These are phyloP conservation scores for Sapajus apella DNA, from an alignment of 2,113 vertebrate species.

Conservation along the genomic window DNA sequence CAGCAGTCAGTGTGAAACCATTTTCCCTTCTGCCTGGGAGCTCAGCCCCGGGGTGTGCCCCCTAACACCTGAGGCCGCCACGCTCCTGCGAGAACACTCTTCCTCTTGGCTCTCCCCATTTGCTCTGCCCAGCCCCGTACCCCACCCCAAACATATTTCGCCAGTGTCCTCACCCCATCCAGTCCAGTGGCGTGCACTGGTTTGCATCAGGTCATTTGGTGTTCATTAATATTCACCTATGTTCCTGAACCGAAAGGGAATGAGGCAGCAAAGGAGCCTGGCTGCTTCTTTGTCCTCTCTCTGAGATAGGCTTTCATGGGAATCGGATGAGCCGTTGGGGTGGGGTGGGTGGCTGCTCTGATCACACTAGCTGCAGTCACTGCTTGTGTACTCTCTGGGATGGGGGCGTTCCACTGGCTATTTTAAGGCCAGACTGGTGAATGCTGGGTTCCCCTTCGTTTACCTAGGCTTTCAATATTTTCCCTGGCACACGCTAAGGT, in stretches of 20 bases:
- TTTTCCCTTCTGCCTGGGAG: not conserved
- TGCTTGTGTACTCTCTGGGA: constrained; percentile 55
- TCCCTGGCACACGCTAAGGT: constrained; percentile 67
- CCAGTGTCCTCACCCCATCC: not conserved
- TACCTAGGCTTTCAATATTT: constrained; percentile 78
- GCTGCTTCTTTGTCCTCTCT: not conserved
- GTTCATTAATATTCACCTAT: not conserved
- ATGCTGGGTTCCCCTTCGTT: constrained; percentile 76
- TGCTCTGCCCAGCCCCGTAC: not conserved
- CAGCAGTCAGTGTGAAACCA: rapidly evolving
- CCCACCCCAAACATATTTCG: not conserved
- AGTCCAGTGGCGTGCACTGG: not conserved
- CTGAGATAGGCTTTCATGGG: constrained; percentile 60
- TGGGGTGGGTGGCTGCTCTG: not conserved
- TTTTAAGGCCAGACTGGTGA: constrained; percentile 77
- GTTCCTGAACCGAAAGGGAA: not conserved
- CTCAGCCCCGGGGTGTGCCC: not conserved
- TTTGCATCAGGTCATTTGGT: not conserved
- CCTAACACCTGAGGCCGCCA: not conserved
- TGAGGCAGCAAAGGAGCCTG: not conserved
- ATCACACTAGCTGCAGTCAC: constrained; percentile 38
- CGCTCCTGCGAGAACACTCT: not conserved
- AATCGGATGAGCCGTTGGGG: constrained; percentile 8
- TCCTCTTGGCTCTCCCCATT: not conserved
- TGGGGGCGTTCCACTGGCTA: constrained; percentile 59